Conservation (phyloP, 2,888 invertebrate genomes). For the Eustalomyia histrio region DNA sequence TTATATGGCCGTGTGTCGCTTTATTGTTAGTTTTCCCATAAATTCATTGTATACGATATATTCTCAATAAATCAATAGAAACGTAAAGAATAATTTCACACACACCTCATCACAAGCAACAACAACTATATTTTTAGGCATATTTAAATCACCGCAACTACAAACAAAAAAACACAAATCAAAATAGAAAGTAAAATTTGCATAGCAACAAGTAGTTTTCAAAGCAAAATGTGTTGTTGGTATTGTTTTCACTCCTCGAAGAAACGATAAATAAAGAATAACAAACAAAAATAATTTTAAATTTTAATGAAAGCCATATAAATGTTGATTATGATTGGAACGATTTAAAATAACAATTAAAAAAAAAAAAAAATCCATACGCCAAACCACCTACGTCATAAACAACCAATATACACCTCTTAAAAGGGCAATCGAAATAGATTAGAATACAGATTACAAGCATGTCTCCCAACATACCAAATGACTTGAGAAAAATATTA, state of each 20-base stretch:
- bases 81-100: constrained; percentile 36
- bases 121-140: constrained; percentile 43
- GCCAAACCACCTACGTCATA: neutral
- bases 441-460: neutral
- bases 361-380: constrained; percentile 34
- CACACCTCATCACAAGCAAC: constrained; percentile 12
- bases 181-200: constrained; percentile 28
- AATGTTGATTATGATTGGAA: constrained; percentile 32
- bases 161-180: neutral
- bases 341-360: constrained; percentile 12
- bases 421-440: neutral
- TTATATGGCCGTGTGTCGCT: neutral
- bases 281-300: constrained; percentile 13
- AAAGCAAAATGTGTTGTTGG: neutral
- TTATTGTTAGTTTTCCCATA: constrained; percentile 11
- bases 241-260: constrained; percentile 15
- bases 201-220: constrained; percentile 61
- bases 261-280: constrained; percentile 7
- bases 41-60: constrained; percentile 10
- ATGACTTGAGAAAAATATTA: too few species aligned
- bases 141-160: constrained; percentile 24
- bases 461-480: too few species aligned
- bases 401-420: neutral
- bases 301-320: constrained; percentile 46
- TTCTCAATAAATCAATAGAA: constrained; percentile 55